Base-by-base conservation (phyloP, 2,797 vertebrate genomes). In the Myotis vivesi region DNA sequence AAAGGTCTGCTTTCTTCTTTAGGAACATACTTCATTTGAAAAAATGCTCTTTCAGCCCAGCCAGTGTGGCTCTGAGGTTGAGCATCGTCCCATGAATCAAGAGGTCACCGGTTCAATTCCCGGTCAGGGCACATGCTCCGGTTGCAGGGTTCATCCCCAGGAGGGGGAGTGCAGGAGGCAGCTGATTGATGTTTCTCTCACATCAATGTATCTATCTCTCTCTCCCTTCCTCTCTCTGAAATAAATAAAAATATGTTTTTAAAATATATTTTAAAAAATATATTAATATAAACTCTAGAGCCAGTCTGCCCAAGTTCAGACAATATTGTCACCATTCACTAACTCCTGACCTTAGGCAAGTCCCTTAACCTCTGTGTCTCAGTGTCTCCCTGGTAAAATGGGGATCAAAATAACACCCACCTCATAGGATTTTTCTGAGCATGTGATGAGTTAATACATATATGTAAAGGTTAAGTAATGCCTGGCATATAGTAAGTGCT, bases 1-100 rank as follows among this genome's bases (percentile, higher is more conserved):
- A 30, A 71, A 87, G 76, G 33, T 77, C 92, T 23, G 44, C 51
- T 83, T 83, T 86, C 84, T 83, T 89, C 66, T 81, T 85, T 62
- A 84, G 57, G n/a, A 94, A 87, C 20, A 49, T 23, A 66, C n/a
- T 87, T 49, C 41, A 76, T 46, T 86, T 55, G 30, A 83, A 93
- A 89, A 46, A 41, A 76, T 1, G 46, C 51, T 57, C 44, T 76
- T 86, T 76, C 44, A 80, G 20, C 25, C 57, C 57, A 59, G 57
- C 57, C 57, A 28, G 59, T 62, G 25, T 62, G 12, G 59, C 59
- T 62, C 59, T 30, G 28, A 16, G 59, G 28, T 16, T 62, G 28
- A n/a, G 59, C 28, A 16, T 15, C 28, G 13, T 15, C 59, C 59
- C 59, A 30, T 62, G 30, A n/a, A 64, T 17, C 15, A 8, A n/a